phyloP scores from a whole-genome alignment of 2,113 vertebrate species.

The Vombatus ursinus region DNA sequence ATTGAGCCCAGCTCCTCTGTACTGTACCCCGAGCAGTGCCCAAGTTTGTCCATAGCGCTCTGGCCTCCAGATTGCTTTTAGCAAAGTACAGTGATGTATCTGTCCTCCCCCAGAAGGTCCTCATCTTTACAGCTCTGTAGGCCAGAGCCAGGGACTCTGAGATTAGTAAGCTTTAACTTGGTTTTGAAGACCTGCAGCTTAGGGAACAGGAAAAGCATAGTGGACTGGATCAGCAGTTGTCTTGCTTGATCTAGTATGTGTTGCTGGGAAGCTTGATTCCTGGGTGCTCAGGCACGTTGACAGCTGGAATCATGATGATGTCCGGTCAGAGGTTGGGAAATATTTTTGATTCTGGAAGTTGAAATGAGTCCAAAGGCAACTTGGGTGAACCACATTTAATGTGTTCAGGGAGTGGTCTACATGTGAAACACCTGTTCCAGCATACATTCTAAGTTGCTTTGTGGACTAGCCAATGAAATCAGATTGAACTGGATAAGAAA shows the following conservation, averaged over 20 bases:
- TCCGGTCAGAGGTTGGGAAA: neutral
- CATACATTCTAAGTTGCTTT: neutral
- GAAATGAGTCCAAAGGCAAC: neutral
- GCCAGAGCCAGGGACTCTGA: neutral
- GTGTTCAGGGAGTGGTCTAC: neutral
- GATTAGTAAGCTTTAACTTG: neutral
- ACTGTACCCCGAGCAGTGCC: neutral
- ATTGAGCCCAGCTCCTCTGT: neutral
- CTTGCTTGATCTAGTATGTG: neutral
- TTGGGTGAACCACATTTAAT: neutral
- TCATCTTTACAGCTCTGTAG: neutral
- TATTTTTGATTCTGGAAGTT: conserved; percentile 6
- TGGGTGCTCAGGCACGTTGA: neutral
- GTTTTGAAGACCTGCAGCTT: neutral
- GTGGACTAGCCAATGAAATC: neutral
- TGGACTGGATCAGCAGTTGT: neutral
- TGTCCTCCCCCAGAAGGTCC: neutral
- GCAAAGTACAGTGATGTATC: neutral
- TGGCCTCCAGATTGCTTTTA: neutral
- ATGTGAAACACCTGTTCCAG: neutral
- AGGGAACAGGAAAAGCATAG: neutral
- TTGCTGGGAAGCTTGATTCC: neutral
- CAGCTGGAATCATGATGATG: neutral
- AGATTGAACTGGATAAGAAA: neutral
- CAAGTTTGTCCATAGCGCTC: neutral